Base-by-base conservation (phyloP, 2,797 vertebrate genomes). In the Lophius americanus region DNA sequence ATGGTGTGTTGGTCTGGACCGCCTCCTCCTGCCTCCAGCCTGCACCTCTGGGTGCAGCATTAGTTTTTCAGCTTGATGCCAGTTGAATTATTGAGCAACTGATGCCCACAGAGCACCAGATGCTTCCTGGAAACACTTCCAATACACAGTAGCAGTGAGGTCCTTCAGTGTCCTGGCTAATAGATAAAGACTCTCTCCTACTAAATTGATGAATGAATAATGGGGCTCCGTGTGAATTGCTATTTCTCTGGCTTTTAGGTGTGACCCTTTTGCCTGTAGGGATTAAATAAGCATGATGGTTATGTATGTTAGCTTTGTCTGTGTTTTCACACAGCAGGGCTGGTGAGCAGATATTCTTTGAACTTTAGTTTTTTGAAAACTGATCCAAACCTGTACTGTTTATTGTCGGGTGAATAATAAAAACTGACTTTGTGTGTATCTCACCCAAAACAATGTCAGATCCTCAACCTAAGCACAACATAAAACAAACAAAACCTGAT, bases 51-150 rank as follows among this genome's bases (percentile, higher is more conserved):
- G 46, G 43, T 42, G 39, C 43, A 10, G 38, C 13, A 2, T 9
- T 12, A 37, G 9, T 53, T 60, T 59, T 52, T 64, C 55, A 65
- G 39, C n/a, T 12, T 47, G 51, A 51, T 8, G 14, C 44, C 14
- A 13, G 32, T 9, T 59, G 39, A 78, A 48, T 64, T 74, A 68
- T 55, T 60, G 54, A 78, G 38, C 33, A 42, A 47, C 48, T 41
- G 49, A 70, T 36, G n/a, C 38, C 9, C 3, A 33, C 9, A 14
- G 6, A 50, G 47, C 37, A 41, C 5, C 51, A 57, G 59, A 58
- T 42, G 3, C 37, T 60, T 57, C 60, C 53, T 66, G 50, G 36
- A 62, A 58, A 35, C 47, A 37, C 38, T 9, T 63, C 50, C 60
- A 37, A 58, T 58, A 66, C 33, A 4, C 50, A 32, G 39, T 42